Conservation (phyloP, 2,797 vertebrate species). For the Vultur gryphus region DNA sequence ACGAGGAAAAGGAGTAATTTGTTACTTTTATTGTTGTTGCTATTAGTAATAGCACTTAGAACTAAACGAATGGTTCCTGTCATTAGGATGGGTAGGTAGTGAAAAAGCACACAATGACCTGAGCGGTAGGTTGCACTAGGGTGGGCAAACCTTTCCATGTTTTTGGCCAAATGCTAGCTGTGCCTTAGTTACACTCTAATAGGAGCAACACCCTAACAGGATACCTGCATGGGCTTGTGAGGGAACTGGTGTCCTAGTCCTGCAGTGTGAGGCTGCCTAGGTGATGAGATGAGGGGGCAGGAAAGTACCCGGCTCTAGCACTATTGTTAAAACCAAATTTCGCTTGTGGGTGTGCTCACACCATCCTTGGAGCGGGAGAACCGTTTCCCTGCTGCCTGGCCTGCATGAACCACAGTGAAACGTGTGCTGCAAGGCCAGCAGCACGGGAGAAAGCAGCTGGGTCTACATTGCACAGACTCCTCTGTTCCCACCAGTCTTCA, state of each 20-base stretch:
- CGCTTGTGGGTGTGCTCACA: background rate
- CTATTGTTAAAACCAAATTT: background rate
- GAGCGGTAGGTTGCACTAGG: background rate
- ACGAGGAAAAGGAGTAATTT: background rate
- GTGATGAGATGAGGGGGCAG: background rate
- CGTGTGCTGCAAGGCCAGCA: background rate
- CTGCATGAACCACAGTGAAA: background rate
- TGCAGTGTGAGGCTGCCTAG: background rate
- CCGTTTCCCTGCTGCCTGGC: accelerated
- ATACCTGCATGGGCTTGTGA: background rate
- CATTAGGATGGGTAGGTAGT: background rate
- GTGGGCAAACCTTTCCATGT: background rate
- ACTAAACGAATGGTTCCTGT: background rate
- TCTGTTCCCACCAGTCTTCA: background rate
- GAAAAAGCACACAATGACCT: background rate
- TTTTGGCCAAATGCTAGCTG: background rate
- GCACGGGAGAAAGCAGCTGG: accelerated
- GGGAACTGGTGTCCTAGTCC: background rate
- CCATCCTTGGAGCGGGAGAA: background rate
- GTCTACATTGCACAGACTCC: background rate
- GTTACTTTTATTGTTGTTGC: background rate
- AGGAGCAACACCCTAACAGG: background rate
- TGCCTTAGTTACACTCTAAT: background rate
- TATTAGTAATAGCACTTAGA: background rate
- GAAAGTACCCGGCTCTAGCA: background rate